These are phyloP conservation scores for Australoheros scitulus DNA, from an alignment of 2,113 vertebrate species.

Conservation along the genomic window DNA sequence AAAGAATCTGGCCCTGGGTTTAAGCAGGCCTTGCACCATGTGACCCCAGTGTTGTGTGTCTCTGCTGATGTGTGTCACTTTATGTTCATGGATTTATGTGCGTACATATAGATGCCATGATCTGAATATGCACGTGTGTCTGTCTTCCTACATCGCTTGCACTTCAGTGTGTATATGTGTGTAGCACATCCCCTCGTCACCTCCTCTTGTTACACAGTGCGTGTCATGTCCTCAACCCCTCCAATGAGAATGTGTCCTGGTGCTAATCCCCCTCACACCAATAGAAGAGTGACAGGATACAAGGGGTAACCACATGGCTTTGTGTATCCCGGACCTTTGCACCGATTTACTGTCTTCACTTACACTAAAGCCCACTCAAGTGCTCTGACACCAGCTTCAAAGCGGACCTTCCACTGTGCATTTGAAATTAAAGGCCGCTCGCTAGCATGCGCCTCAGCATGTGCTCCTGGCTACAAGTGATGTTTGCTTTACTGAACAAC, in stretches of 20 bases:
- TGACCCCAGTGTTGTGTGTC: slow-evolving; percentile 29
- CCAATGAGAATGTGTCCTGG: slow-evolving; percentile 65
- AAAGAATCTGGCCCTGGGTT: slow-evolving; percentile 30
- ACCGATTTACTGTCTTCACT: slow-evolving; percentile 75
- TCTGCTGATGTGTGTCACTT: not conserved
- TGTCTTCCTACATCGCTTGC: slow-evolving; percentile 28
- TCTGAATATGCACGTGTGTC: slow-evolving; percentile 12
- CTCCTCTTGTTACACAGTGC: slow-evolving; percentile 37
- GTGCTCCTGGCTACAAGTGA: slow-evolving; percentile 1
- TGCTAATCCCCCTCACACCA: slow-evolving; percentile 72
- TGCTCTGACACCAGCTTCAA: slow-evolving; percentile 67
- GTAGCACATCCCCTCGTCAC: slow-evolving; percentile 33
- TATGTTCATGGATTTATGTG: slow-evolving; percentile 34
- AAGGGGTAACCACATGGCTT: slow-evolving; percentile 71
- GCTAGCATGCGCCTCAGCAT: slow-evolving; percentile 42
- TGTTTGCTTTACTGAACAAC: slow-evolving; percentile 40
- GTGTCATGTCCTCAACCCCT: slow-evolving; percentile 76
- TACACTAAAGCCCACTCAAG: slow-evolving; percentile 73
- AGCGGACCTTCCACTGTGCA: slow-evolving; percentile 60
- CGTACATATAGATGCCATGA: slow-evolving; percentile 27
- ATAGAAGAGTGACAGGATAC: slow-evolving; percentile 74
- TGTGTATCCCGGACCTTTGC: slow-evolving; percentile 75
- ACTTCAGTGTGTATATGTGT: not conserved
- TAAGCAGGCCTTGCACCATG: slow-evolving; percentile 52
- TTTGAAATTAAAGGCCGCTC: slow-evolving; percentile 68